phyloP scores from a whole-genome alignment of 2,113 vertebrate genomes.

The Cheirogaleus medius region DNA sequence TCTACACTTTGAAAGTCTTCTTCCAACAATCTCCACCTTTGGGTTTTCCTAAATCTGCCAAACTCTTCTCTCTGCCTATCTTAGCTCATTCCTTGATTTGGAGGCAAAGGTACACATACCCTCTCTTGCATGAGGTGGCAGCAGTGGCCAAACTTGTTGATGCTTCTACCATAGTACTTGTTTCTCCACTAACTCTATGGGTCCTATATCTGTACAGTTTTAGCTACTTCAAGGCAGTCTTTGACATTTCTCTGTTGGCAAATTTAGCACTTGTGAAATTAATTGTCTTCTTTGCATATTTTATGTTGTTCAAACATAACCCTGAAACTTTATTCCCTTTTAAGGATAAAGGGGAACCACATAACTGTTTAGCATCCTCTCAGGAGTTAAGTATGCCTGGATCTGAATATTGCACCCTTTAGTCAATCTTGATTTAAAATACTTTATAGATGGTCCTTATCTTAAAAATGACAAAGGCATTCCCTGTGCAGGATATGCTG shows the following conservation, averaged over 20 bases:
- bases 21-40: background rate
- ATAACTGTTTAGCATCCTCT: background rate
- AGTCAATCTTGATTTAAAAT: background rate
- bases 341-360: background rate
- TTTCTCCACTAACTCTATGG: background rate
- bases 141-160: background rate
- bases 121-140: background rate
- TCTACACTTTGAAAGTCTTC: background rate
- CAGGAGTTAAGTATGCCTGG: background rate
- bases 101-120: background rate
- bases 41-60: background rate
- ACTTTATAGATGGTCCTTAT: background rate
- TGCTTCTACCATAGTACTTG: background rate
- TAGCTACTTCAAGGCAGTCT: background rate
- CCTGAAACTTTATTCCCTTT: background rate
- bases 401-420: background rate
- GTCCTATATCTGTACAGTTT: background rate
- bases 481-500: background rate
- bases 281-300: background rate
- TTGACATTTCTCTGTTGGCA: background rate
- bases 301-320: background rate
- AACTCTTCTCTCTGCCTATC: background rate
- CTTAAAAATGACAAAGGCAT: background rate
- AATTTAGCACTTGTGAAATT: background rate
- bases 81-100: slow-evolving; percentile 10